These are phyloP conservation scores for Metridium senile DNA, from an alignment of 92 coral and sea anemone genomes.

Conservation along the genomic window DNA sequence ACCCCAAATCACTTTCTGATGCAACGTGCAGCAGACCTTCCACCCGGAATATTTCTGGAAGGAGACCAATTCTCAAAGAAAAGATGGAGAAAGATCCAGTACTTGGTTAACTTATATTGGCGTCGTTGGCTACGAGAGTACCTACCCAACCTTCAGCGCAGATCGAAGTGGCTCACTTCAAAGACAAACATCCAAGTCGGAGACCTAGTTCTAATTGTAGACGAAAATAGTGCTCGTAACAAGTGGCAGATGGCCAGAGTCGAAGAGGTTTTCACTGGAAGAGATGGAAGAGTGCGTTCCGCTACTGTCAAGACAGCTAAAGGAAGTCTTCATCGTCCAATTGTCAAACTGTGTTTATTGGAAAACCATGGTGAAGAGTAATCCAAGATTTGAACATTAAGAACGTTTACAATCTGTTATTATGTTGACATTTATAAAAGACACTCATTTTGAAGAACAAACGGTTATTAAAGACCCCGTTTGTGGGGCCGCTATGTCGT, in stretches of 20 bases:
- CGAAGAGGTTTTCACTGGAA: conserved; percentile 40
- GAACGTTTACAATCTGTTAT: background rate
- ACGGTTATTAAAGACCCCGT: too few species aligned
- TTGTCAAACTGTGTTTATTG: conserved; percentile 35
- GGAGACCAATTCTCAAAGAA: conserved; percentile 39
- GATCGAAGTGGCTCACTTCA: conserved; percentile 40
- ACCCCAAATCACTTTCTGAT: conserved; percentile 67
- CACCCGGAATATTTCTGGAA: conserved; percentile 54
- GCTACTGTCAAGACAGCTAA: conserved; percentile 46
- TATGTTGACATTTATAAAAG: conserved; percentile 5
- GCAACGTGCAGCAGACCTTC: conserved; percentile 47
- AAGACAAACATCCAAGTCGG: conserved; percentile 10
- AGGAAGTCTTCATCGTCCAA: conserved; percentile 48
- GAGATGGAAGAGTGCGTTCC: conserved; percentile 41
- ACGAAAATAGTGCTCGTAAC: conserved; percentile 27
- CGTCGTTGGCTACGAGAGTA: conserved; percentile 40
- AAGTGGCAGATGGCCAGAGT: conserved; percentile 55
- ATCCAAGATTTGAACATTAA: background rate
- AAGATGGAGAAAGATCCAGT: conserved; percentile 50
- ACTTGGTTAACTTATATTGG: conserved; percentile 41
- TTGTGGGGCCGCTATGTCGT: too few species aligned
- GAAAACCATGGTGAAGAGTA: background rate
- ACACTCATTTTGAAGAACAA: conserved; percentile 7
- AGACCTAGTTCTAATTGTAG: conserved; percentile 21
- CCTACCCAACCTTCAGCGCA: conserved; percentile 32